These are phyloP conservation scores for Agrenia bidenticulata DNA, from an alignment of 2,888 invertebrate species.

Conservation along the genomic window DNA sequence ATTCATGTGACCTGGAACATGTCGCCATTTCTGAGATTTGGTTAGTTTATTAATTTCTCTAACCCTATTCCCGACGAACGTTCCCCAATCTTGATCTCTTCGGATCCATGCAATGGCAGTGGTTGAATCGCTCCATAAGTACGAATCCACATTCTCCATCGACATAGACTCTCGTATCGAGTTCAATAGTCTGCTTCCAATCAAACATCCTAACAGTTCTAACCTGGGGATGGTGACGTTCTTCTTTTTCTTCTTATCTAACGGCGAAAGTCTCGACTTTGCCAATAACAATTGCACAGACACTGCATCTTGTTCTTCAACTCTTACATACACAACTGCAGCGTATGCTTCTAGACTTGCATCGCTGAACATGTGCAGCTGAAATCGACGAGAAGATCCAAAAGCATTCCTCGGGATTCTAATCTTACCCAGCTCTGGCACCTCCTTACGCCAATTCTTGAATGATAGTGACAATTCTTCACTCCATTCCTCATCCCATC, in stretches of 20 bases:
- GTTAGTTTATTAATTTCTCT: slow-evolving; percentile 8
- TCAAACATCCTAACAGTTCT: not conserved
- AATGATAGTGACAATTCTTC: not conserved
- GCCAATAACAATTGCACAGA: not conserved
- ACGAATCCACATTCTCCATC: not conserved
- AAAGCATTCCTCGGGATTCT: not conserved
- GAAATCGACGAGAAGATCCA: not conserved
- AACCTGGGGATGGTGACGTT: slow-evolving; percentile 2
- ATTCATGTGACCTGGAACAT: slow-evolving; percentile 19
- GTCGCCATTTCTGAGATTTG: not conserved
- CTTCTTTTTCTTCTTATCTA: not conserved
- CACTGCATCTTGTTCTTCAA: not conserved
- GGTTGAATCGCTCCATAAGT: slow-evolving; percentile 17
- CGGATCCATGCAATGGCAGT: slow-evolving; percentile 16
- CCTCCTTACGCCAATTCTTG: not conserved
- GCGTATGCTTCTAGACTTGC: slow-evolving; percentile 18
- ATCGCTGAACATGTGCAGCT: slow-evolving; percentile 11
- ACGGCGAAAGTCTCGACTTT: not conserved
- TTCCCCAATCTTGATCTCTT: slow-evolving; percentile 19
- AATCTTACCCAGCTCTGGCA: not conserved
- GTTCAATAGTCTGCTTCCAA: not conserved
- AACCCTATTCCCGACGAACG: slow-evolving; percentile 22
- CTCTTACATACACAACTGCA: slow-evolving; percentile 10
- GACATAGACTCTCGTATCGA: not conserved
- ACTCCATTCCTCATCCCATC: slow-evolving; percentile 2